These are phyloP conservation scores for Callipepla californica DNA, from an alignment of 2,113 vertebrate genomes.

Conservation along the genomic window DNA sequence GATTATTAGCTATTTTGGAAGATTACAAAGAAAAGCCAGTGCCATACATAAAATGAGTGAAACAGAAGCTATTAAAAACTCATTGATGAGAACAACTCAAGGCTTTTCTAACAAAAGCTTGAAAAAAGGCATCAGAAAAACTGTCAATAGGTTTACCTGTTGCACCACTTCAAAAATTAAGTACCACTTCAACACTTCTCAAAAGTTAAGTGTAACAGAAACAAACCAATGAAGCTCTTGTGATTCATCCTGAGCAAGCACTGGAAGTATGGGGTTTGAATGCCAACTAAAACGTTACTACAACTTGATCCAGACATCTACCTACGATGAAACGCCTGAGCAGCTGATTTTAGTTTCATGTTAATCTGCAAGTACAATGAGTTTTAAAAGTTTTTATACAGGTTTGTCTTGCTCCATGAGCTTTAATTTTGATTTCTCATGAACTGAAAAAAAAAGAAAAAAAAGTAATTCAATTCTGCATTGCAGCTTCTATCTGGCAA, in stretches of 20 bases:
- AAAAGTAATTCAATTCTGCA: not conserved
- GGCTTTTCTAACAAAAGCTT: not conserved
- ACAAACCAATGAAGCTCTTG: not conserved
- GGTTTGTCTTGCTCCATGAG: not conserved
- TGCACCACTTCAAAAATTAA: not conserved
- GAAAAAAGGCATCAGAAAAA: not conserved
- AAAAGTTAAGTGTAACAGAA: not conserved
- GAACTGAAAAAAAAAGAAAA: not conserved
- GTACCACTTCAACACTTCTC: not conserved
- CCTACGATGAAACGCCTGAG: not conserved
- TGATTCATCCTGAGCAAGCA: not conserved
- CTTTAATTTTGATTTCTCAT: constrained; percentile 11
- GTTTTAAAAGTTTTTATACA: not conserved
- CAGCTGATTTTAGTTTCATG: not conserved
- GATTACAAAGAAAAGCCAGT: not conserved
- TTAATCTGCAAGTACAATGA: not conserved
- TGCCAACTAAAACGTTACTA: not conserved
- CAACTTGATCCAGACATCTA: not conserved
- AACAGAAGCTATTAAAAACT: not conserved
- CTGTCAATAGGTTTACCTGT: not conserved
- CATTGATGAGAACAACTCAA: not conserved
- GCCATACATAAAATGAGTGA: not conserved
- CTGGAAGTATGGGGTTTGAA: fast-evolving
- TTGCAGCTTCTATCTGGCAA: not conserved
- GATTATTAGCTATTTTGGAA: not conserved